Percentiles rank a stretch among this genome's conserved stretches.
These are phyloP conservation scores for Schrankia costaestrigalis DNA, from an alignment of 2,888 invertebrate genomes.

Conservation along the genomic window DNA sequence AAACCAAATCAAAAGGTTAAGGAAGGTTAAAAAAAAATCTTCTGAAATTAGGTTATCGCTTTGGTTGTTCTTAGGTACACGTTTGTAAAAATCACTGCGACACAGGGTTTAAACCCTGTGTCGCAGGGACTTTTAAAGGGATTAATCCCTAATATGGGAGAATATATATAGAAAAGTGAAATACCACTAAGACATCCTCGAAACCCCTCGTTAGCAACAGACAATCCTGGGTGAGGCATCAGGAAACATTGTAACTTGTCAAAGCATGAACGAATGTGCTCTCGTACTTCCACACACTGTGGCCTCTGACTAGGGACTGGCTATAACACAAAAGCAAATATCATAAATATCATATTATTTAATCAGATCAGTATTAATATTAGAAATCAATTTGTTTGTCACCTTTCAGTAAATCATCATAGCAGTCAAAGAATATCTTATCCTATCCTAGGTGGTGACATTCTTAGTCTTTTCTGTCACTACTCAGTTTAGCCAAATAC, in stretches of 20 bases:
- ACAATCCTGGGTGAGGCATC: slow-evolving; percentile 99
- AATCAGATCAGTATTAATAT: not conserved
- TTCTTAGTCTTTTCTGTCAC: too few relatives aligned
- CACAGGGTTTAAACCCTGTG: too few relatives aligned
- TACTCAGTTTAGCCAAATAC: too few relatives aligned
- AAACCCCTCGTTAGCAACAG: slow-evolving; percentile 95
- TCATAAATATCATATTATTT: not conserved
- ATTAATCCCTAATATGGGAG: not conserved
- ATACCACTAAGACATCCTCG: slow-evolving; percentile 89
- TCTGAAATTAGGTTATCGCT: too few relatives aligned
- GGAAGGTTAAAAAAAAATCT: too few relatives aligned
- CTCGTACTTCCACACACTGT: slow-evolving; percentile 93
- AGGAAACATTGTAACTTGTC: slow-evolving; percentile 95
- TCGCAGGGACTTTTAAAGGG: not conserved
- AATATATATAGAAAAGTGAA: not conserved
- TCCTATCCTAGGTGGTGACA: not conserved
- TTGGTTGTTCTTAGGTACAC: too few relatives aligned
- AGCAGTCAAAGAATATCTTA: not conserved
- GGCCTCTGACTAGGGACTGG: slow-evolving; percentile 92
- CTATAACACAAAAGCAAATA: not conserved
- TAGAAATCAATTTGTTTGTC: not conserved
- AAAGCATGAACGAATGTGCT: slow-evolving; percentile 96
- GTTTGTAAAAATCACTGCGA: too few relatives aligned
- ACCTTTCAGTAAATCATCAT: not conserved
- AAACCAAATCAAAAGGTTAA: too few relatives aligned